Evolutionary conservation across 2,113 vertebrate species (phyloP), one percentile per base, ranked within the genome.

Genomic region (Gymnarchus niloticus): DNA sequence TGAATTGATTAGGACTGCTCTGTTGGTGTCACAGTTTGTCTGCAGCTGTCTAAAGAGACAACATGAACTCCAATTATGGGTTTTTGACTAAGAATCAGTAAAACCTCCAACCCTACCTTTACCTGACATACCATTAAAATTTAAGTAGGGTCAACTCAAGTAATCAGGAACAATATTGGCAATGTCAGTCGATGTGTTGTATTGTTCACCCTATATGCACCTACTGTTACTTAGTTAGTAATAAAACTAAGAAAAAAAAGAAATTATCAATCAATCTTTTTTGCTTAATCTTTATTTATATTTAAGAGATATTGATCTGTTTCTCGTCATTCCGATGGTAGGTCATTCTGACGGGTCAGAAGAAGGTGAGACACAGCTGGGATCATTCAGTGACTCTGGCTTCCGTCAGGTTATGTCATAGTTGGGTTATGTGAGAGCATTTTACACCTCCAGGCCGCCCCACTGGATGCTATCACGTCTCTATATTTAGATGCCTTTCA

Each of bases 401-500:
- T 85, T 57, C 73, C 73, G 48, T 86, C 85, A 86, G 28, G 78
- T 54, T 85, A 56, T 76, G 65, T 85, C 84, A n/a, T n/a, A 85
- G 83, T 81, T 82, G 85, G 80, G 73, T 86, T 86, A 86, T 86
- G 85, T 69, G 49, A 44, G 57, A 82, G 80, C 80, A 65, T 86
- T 85, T 86, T 86, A 83, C 80, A 86, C 78, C 85, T 86, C 85
- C 56, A 86, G 46, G 56, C 78, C 10, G 56, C 54, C 56, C 54
- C 56, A 51, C 77, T 52, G 78, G 56, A 86, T 65, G 51, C 44
- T 86, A 78, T 82, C 77, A 69, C 65, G 49, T 41, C n/a, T 25
- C 85, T 86, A 83, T 86, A 83, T 86, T 86, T 83, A 86, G 80
- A 69, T 37, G 57, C 78, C 81, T 86, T 86, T 73, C 59, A 54